phyloP scores from a whole-genome alignment of 2,113 vertebrate genomes.

The Fregata magnificens region DNA sequence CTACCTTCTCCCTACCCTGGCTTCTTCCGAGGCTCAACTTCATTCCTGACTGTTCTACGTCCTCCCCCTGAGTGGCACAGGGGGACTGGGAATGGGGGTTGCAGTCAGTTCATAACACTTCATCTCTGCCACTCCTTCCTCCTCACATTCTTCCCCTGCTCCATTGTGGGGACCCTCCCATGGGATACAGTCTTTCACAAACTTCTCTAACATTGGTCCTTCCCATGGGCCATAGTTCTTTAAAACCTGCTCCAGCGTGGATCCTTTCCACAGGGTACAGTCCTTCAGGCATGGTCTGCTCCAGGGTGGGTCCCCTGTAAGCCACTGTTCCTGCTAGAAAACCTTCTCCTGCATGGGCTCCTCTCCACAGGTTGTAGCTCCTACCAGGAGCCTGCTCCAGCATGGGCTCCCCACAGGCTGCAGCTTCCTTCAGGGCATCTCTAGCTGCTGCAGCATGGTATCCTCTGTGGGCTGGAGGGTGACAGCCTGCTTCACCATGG shows the following conservation, averaged over 20 bases:
- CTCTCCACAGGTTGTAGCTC: neutral
- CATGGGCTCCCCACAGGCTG: neutral
- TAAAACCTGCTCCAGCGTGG: neutral
- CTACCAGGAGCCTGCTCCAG: neutral
- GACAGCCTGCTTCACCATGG: neutral
- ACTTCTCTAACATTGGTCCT: neutral
- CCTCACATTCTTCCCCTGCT: neutral
- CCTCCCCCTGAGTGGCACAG: accelerated
- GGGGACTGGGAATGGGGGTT: neutral
- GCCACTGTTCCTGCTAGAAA: neutral
- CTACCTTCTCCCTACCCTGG: neutral
- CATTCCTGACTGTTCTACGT: neutral
- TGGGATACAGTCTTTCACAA: neutral
- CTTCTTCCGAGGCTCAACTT: neutral
- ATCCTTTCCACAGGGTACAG: neutral
- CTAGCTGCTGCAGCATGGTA: neutral
- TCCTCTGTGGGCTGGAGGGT: neutral
- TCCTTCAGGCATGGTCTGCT: neutral
- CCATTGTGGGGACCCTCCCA: neutral
- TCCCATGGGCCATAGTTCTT: neutral
- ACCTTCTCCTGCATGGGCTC: neutral
- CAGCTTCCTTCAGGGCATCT: neutral
- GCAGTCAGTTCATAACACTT: neutral
- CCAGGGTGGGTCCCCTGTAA: neutral
- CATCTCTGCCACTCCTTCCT: neutral